phyloP scores from a whole-genome alignment of 2,797 vertebrate species.

The Neoniphon sammara region DNA sequence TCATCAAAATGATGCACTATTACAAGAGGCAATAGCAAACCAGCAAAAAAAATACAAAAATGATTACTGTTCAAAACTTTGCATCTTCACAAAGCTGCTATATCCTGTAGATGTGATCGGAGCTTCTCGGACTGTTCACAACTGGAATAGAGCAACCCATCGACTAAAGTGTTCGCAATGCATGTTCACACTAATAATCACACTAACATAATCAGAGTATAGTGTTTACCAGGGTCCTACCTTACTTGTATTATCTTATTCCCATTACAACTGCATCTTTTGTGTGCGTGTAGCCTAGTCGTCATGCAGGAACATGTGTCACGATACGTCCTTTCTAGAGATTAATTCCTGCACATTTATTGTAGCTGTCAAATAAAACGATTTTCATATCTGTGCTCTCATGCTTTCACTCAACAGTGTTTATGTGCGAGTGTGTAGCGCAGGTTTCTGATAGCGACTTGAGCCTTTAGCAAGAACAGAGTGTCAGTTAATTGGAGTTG shows the following conservation, averaged over 20 bases:
- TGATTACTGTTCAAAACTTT: too few species aligned
- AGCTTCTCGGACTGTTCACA: too few species aligned
- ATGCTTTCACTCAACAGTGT: slow-evolving; percentile 21
- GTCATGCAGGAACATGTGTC: background rate
- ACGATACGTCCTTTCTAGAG: background rate
- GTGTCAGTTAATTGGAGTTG: slow-evolving; percentile 61
- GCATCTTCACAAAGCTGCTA: too few species aligned
- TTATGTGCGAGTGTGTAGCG: slow-evolving; percentile 1
- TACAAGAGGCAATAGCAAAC: too few species aligned
- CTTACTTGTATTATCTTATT: background rate
- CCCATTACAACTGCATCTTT: background rate
- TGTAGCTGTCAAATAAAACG: background rate
- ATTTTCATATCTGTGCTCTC: slow-evolving; percentile 20
- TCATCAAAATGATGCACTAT: too few species aligned
- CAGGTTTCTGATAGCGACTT: slow-evolving; percentile 46
- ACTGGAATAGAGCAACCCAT: too few species aligned
- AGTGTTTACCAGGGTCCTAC: background rate
- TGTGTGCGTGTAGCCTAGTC: background rate
- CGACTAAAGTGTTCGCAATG: too few species aligned
- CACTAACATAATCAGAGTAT: background rate
- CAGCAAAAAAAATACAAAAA: too few species aligned
- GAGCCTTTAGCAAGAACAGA: slow-evolving; percentile 40
- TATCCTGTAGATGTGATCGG: too few species aligned
- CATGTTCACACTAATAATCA: background rate
- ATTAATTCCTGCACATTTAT: background rate